These are phyloP conservation scores for Bombus breviceps DNA, from an alignment of 1,140 invertebrate species.

Conservation along the genomic window DNA sequence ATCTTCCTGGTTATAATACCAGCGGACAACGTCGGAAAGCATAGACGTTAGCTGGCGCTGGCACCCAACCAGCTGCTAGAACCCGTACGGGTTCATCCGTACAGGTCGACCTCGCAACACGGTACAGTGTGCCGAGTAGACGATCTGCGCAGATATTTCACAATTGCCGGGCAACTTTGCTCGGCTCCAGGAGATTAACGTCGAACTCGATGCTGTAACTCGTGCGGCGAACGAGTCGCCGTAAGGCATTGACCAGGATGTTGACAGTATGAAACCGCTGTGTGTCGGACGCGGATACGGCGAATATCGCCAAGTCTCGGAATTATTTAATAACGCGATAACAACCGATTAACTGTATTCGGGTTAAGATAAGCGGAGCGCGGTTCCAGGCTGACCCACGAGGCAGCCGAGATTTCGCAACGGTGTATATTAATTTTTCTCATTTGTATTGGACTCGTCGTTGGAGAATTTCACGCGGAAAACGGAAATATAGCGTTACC, in stretches of 20 bases:
- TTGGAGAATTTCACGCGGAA: too few relatives aligned
- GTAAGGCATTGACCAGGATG: background rate
- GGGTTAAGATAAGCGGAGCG: background rate
- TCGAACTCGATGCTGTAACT: background rate
- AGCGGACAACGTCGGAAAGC: slow-evolving; percentile 73
- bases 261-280: background rate
- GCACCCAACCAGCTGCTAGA: slow-evolving; percentile 76
- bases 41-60: slow-evolving; percentile 70
- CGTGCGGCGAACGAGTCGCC: background rate
- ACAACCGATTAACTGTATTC: background rate
- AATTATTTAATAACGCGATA: background rate
- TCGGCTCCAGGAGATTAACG: too few relatives aligned
- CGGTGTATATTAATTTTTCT: background rate
- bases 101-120: slow-evolving; percentile 20
- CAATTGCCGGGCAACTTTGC: slow-evolving; percentile 22
- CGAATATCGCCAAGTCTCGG: background rate
- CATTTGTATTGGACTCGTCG: background rate
- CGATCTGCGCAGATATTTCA: background rate
- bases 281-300: background rate
- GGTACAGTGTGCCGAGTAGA: slow-evolving; percentile 20
- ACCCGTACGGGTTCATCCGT: slow-evolving; percentile 73
- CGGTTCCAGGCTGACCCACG: too few relatives aligned
- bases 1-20: slow-evolving; percentile 78
- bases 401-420: background rate
- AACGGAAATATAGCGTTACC: background rate